Conservation (phyloP, 2,888 invertebrate species). For the Lasioglossum figueresi region DNA sequence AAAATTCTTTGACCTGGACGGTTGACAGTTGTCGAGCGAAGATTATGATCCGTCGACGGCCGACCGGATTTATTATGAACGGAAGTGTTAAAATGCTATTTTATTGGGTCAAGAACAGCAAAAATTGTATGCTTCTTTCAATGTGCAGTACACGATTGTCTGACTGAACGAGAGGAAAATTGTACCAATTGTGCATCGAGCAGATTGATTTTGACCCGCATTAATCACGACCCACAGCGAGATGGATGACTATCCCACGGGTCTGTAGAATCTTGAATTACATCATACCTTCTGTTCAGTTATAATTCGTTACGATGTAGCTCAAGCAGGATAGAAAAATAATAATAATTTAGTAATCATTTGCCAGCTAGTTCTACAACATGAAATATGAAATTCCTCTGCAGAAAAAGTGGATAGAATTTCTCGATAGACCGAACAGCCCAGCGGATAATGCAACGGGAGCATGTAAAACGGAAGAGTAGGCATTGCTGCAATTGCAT, state of each 20-base stretch:
- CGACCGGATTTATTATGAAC: neutral
- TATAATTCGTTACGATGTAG: neutral
- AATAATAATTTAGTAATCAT: neutral
- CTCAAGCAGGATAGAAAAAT: neutral
- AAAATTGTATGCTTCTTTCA: neutral
- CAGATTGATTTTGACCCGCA: slow-evolving; percentile 41
- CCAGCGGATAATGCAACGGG: neutral
- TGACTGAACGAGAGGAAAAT: slow-evolving; percentile 28
- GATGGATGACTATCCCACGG: slow-evolving; percentile 34
- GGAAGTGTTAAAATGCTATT: neutral
- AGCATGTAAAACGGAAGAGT: neutral
- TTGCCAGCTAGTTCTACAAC: neutral
- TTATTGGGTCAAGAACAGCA: neutral
- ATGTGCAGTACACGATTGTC: neutral
- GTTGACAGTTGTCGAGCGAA: slow-evolving; percentile 20
- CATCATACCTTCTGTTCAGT: slow-evolving; percentile 16
- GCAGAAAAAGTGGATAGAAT: neutral
- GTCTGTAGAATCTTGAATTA: slow-evolving; percentile 44
- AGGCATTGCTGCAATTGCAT: neutral
- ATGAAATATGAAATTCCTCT: neutral
- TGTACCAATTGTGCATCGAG: slow-evolving; percentile 31
- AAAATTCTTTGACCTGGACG: slow-evolving; percentile 19
- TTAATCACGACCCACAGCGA: slow-evolving; percentile 32
- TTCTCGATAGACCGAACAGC: neutral
- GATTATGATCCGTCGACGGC: neutral